Percentiles rank a stretch among this genome's conserved stretches.
phyloP scores from a whole-genome alignment of 2,888 invertebrate genomes.

The Ectemnius lituratus region DNA sequence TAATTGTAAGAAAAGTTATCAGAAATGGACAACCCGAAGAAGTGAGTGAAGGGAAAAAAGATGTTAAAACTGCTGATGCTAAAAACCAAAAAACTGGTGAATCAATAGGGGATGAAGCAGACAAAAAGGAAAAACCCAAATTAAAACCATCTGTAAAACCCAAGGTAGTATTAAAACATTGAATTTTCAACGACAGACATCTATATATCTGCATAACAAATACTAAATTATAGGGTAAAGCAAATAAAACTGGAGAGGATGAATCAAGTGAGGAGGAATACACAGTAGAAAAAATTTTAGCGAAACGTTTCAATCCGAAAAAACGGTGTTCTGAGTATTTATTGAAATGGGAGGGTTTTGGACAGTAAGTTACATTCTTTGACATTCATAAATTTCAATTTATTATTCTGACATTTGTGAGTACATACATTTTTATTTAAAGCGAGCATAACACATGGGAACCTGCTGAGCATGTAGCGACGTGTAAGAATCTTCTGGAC shows the following conservation, averaged over 20 bases:
- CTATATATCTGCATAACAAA: conserved; percentile 6
- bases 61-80: conserved; percentile 58
- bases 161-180: conserved; percentile 57
- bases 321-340: conserved; percentile 89
- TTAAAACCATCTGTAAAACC: conserved; percentile 69
- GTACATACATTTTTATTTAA: conserved; percentile 29
- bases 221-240: conserved; percentile 49
- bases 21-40: conserved; percentile 75
- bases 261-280: conserved; percentile 81
- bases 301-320: conserved; percentile 89
- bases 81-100: conserved; percentile 63
- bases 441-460: conserved; percentile 93
- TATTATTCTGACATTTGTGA: not conserved
- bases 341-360: conserved; percentile 91
- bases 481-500: conserved; percentile 87
- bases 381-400: not conserved
- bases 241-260: conserved; percentile 61
- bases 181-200: not conserved
- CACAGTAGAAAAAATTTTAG: conserved; percentile 90
- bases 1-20: conserved; percentile 74
- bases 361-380: conserved; percentile 80
- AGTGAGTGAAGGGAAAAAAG: conserved; percentile 64
- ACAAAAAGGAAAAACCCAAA: conserved; percentile 68
- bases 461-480: conserved; percentile 86
- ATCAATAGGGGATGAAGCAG: conserved; percentile 55